Evolutionary conservation across 1,140 invertebrate species (phyloP).

Genomic region (Heterodera schachtii): DNA sequence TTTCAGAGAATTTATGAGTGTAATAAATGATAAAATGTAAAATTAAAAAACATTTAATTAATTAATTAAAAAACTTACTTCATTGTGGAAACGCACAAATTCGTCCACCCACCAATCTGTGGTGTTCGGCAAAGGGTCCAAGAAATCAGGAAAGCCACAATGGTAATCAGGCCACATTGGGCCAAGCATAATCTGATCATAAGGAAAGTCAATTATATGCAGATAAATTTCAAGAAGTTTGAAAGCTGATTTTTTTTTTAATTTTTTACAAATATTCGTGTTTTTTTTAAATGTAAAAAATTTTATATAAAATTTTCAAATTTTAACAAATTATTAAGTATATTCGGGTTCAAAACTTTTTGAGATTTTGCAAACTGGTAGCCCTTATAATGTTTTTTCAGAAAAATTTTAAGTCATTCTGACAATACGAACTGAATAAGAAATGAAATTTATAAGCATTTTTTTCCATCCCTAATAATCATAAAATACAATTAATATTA

Average conservation of each 20-base stretch:
- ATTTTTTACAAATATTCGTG: too few relatives aligned
- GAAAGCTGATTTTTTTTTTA: too few relatives aligned
- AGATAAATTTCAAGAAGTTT: too few relatives aligned
- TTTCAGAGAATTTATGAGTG: neutral
- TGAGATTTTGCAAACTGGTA: too few relatives aligned
- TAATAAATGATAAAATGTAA: neutral
- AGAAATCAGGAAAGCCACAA: slow-evolving; percentile 64
- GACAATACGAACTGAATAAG: too few relatives aligned
- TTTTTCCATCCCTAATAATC: too few relatives aligned
- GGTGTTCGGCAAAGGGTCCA: slow-evolving; percentile 47
- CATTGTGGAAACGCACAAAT: slow-evolving; percentile 35
- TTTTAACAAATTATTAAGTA: too few relatives aligned
- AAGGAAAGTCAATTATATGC: neutral
- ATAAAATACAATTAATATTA: too few relatives aligned
- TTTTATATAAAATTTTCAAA: slow-evolving; percentile 49
- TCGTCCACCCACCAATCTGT: slow-evolving; percentile 52
- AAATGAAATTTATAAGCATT: too few relatives aligned
- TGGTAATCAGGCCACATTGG: slow-evolving; percentile 61
- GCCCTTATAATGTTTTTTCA: too few relatives aligned
- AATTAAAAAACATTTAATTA: neutral
- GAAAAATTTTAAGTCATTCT: too few relatives aligned
- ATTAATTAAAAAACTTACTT: slow-evolving; percentile 24
- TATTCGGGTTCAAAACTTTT: too few relatives aligned
- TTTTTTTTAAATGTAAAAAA: slow-evolving; percentile 32
- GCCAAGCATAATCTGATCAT: neutral